Percentiles rank a stretch among this genome's conserved stretches.
Evolutionary conservation across 2,888 invertebrate species (phyloP).

Genomic region (Sphaeridia pumilis): DNA sequence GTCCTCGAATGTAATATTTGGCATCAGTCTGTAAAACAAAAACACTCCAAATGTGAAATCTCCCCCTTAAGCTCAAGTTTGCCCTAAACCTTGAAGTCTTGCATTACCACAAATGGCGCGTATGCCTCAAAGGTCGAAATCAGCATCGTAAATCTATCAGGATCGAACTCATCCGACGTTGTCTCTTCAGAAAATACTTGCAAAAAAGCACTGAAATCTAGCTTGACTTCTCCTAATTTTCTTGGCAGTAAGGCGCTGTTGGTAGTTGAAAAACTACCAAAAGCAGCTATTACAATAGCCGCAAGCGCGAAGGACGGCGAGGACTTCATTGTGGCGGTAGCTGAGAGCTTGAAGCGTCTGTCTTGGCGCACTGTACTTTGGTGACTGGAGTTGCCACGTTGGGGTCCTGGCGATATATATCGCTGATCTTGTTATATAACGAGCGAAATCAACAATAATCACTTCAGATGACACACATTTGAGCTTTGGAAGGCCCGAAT

Average conservation of each 20-base stretch:
- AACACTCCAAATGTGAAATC: too few relatives aligned
- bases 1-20: slow-evolving; percentile 19
- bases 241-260: slow-evolving; percentile 3
- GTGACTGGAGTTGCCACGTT: too few relatives aligned
- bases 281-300: background rate
- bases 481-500: too few relatives aligned
- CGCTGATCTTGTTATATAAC: too few relatives aligned
- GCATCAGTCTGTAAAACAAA: slow-evolving; percentile 19
- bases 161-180: background rate
- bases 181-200: slow-evolving; percentile 4
- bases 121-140: slow-evolving; percentile 36
- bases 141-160: slow-evolving; percentile 33
- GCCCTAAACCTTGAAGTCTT: too few relatives aligned
- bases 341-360: too few relatives aligned
- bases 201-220: slow-evolving; percentile 3
- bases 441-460: too few relatives aligned
- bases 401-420: too few relatives aligned
- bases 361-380: too few relatives aligned
- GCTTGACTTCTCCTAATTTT: slow-evolving; percentile 3
- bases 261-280: background rate
- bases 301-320: background rate
- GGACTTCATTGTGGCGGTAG: too few relatives aligned
- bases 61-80: too few relatives aligned
- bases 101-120: background rate
- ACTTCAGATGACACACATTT: too few relatives aligned